Percentiles rank a stretch among this genome's conserved stretches.
Evolutionary conservation across 2,113 vertebrate species (phyloP).

Genomic region (Platysteira castanea): DNA sequence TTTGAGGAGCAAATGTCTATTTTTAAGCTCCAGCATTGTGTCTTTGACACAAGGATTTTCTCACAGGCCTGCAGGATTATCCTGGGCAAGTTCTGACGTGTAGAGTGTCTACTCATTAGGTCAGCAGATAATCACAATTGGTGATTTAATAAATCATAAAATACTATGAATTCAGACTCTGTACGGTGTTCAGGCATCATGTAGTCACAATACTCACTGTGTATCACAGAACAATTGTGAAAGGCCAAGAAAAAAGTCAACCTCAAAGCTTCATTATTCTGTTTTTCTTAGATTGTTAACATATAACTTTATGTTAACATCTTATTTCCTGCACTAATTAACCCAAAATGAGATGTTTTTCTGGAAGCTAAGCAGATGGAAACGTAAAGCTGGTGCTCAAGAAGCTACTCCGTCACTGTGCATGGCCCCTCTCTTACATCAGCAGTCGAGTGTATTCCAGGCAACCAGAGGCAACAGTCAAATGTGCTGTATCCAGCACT

Average conservation of each 20-base stretch:
- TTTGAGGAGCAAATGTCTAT: neutral
- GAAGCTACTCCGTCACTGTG: neutral
- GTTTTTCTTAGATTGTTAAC: neutral
- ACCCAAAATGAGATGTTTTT: neutral
- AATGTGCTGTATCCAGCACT: neutral
- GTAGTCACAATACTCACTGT: neutral
- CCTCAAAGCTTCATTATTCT: neutral
- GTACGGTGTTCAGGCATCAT: neutral
- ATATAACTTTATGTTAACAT: neutral
- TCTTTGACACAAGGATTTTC: conserved; percentile 8
- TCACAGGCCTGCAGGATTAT: neutral
- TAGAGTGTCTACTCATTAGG: neutral
- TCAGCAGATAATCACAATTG: neutral
- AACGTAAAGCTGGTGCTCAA: neutral
- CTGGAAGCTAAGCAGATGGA: neutral
- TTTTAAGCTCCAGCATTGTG: conserved; percentile 21
- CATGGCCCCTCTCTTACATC: neutral
- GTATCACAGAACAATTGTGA: neutral
- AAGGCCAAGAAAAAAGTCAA: neutral
- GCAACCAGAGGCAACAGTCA: neutral
- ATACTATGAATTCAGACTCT: neutral
- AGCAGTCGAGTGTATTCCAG: neutral
- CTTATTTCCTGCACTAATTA: neutral
- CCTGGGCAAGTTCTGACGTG: neutral
- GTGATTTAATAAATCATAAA: neutral